Base-by-base conservation (phyloP, 2,888 invertebrate species). In the Rapana venosa region DNA sequence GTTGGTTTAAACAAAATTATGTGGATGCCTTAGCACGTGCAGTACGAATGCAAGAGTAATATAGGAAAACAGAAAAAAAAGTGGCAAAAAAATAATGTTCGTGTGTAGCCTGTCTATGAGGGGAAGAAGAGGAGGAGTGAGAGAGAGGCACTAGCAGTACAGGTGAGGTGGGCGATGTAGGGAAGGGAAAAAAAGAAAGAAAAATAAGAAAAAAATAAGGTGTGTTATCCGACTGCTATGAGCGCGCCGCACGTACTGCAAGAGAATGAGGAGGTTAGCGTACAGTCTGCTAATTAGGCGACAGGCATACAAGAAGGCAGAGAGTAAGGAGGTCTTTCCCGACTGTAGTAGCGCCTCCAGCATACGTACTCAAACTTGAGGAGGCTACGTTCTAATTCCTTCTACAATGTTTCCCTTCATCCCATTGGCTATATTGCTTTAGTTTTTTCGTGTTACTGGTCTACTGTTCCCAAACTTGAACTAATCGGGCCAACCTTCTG, bases 241-340 rank as follows among this genome's bases (percentile, higher is more conserved):
- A n/a, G 81, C 81, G 32, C 61, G 35, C 66, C 61, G 32, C 35
- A 61, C 61, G 86, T 32, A 86, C 61, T 32, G 20, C 8, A 66
- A 66, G 66, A 86, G 61, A 86, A 86, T 86, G 86, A 66, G 66
- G 58, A 35, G 22, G 86, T 86, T 86, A n/a, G n/a, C n/a, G 30
- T 66, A 86, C 35, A 11, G 35, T 35, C 22, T 35, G 86, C 86
- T 66, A 66, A 86, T 66, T 86, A 35, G 15, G 66, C 5, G 86
- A 86, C 13, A 86, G 35, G 86, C 86, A 86, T 86, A 61, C 22
- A 20, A 61, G 4, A n/a, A n/a, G n/a, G n/a, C n/a, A n/a, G n/a
- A n/a, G n/a, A n/a, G n/a, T n/a, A n/a, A n/a, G n/a, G n/a, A n/a
- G n/a, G n/a, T n/a, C n/a, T n/a, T n/a, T n/a, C n/a, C n/a, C n/a